These are phyloP conservation scores for Pluvialis apricaria DNA, from an alignment of 2,113 vertebrate genomes.

Conservation along the genomic window DNA sequence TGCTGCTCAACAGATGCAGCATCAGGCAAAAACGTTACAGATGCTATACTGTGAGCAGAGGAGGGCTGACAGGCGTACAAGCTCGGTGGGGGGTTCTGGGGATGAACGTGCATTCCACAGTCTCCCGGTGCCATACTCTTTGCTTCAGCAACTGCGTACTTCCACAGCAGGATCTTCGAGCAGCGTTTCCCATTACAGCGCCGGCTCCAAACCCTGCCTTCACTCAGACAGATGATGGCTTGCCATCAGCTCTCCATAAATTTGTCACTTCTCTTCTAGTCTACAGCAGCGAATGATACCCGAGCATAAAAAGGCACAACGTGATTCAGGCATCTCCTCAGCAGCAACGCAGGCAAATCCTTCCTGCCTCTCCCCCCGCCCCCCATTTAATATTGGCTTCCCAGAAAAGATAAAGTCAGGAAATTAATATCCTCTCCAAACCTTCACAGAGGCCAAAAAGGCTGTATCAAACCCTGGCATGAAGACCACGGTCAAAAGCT, in stretches of 20 bases:
- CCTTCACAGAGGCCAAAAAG: neutral
- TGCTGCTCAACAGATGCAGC: fast-evolving
- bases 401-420: neutral
- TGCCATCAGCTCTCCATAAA: neutral
- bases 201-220: neutral
- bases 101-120: fast-evolving
- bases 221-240: neutral
- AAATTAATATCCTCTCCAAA: neutral
- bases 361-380: neutral
- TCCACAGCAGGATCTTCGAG: neutral
- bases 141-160: neutral
- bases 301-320: neutral
- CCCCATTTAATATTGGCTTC: neutral
- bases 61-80: neutral
- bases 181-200: neutral
- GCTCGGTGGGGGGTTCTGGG: neutral
- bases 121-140: neutral
- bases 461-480: neutral
- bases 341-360: neutral
- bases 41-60: neutral
- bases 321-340: neutral
- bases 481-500: neutral
- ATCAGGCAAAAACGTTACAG: neutral
- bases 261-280: neutral
- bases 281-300: neutral